Base-by-base conservation (phyloP, 2,888 invertebrate species). In the Acrobasis consociella region DNA sequence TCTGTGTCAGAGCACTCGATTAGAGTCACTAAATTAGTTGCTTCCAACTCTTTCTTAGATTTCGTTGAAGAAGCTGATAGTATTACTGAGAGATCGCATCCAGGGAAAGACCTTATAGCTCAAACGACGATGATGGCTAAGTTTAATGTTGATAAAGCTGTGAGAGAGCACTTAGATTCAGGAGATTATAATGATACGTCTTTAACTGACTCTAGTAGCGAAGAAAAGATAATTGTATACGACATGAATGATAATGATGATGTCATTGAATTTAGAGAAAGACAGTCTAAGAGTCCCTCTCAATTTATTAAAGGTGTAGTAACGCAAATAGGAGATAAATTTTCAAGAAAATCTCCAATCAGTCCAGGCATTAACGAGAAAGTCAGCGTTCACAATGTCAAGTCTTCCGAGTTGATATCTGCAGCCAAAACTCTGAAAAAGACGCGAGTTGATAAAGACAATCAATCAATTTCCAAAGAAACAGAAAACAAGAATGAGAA, bases 91-190 rank as follows among this genome's bases (percentile, higher is more conserved):
- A 80, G 89, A 68, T 79, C 80, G n/a, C 75, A 85, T 68, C 78
- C 82, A 17, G 80, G 83, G 7, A 89, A 84, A 71, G 84, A 82
- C 70, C 75, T 93, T 61, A 83, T 81, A 53, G 82, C 85, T 62
- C 93, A 93, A 72, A 87, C 89, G 0, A 84, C 82, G 1, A 90
- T 90, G 89, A 93, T 92, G 93, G 85, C 92, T 1, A 88, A 85
- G 62, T 93, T 93, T 66, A 90, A 90, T 67, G 78, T 90, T 31
- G 82, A 92, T 66, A 84, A 82, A 71, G 76, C 79, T 46, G 78
- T 92, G 2, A 78, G 82, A 72, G 86, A 91, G 68, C 90, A 92
- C 77, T 76, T 93, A 51, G 89, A 91, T 69, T 80, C 89, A 0
- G 89, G 88, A 3, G 83, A 91, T 49, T 90, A 89, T 62, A 87